These are phyloP conservation scores for Peromyscus maniculatus DNA, from an alignment of 2,113 vertebrate species.

Conservation along the genomic window DNA sequence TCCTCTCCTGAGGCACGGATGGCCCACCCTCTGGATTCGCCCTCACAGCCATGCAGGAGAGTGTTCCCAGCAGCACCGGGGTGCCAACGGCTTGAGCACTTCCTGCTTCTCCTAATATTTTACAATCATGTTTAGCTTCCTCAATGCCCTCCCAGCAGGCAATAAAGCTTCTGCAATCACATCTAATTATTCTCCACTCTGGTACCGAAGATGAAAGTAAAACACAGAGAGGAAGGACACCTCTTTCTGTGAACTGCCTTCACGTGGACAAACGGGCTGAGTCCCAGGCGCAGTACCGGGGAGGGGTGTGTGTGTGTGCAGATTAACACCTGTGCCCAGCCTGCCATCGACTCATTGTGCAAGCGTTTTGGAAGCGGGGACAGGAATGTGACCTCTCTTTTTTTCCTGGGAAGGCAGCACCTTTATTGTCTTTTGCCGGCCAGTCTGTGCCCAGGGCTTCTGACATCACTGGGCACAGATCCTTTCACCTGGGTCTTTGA, in stretches of 20 bases:
- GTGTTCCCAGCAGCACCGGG: fast-evolving
- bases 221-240: slow-evolving; percentile 24
- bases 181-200: slow-evolving; percentile 32
- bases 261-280: not conserved
- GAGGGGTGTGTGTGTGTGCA: too few species aligned
- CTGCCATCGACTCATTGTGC: not conserved
- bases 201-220: slow-evolving; percentile 43
- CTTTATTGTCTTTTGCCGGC: not conserved
- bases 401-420: not conserved
- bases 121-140: not conserved
- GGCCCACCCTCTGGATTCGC: not conserved
- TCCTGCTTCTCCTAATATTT: slow-evolving; percentile 49
- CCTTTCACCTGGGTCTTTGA: not conserved
- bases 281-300: not conserved
- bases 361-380: not conserved
- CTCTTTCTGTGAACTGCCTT: slow-evolving; percentile 24
- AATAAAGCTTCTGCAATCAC: slow-evolving; percentile 25
- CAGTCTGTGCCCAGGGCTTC: not conserved
- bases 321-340: not conserved
- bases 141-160: not conserved
- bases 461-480: not conserved
- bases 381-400: not conserved
- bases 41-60: not conserved
- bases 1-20: not conserved
- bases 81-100: not conserved